Evolutionary conservation across 2,113 vertebrate genomes (phyloP), one percentile per base, ranked within the genome.

Genomic region (Nothoprocta pentlandii): DNA sequence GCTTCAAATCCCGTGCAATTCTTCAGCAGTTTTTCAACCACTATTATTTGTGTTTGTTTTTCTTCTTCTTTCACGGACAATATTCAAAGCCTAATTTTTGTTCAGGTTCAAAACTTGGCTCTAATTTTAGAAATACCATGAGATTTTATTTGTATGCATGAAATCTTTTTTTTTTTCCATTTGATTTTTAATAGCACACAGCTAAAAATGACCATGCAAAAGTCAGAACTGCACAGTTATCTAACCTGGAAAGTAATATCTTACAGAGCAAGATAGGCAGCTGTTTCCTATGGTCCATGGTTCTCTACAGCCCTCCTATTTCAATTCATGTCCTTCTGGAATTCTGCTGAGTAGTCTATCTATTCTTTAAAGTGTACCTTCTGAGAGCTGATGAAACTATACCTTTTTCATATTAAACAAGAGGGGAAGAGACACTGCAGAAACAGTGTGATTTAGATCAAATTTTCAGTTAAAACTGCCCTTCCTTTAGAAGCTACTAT

Each of bases 21-120:
- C 61, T 67, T 78, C 39, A 20, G 19, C 12, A 73, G 26, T 16
- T 83, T 46, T 80, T 75, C 32, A 78, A 23, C 23, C 17, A 56
- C 17, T 54, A 49, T 49, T 22, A 22, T 49, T 49, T 49, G 20
- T 49, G 47, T 21, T 49, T 49, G 47, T 1, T 34, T 39, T 3
- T 20, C 49, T 61, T 56, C 20, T 56, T 61, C 59, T 88, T 70
- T 82, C 28, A 56, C 46, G 7, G 89, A 64, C 81, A 20, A 36
- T 2, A 30, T 70, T 11, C 4, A 12, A 74, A 81, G 3, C 0
- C 3, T 23, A 3, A 22, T 39, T 47, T 56, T 23, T 2, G 7
- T 64, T 53, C 12, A 46, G 1, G 2, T 58, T 9, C 6, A 71
- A 83, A 89, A 63, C 12, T 83, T 44, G 42, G 42, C 15, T 44